Evolutionary conservation across 2,797 vertebrate genomes (phyloP).

Genomic region (Chloroceryle amazona): DNA sequence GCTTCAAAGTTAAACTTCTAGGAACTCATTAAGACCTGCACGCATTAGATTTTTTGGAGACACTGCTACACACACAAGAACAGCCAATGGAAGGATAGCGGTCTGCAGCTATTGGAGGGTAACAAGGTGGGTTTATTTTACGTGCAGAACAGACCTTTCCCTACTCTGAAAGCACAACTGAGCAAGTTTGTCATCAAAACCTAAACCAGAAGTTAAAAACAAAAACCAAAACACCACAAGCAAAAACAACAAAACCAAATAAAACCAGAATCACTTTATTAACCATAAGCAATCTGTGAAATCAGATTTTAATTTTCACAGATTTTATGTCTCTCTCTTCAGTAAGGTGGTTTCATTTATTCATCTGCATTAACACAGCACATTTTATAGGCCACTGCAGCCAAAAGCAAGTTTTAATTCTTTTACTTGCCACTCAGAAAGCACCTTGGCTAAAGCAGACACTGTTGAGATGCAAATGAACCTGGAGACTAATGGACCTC

Average conservation of each 20-base stretch:
- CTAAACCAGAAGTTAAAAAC: not conserved
- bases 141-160: not conserved
- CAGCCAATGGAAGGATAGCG: not conserved
- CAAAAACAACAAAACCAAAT: no score
- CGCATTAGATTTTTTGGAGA: not conserved
- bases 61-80: not conserved
- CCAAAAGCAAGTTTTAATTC: not conserved
- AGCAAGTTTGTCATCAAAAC: not conserved
- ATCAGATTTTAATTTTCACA: not conserved
- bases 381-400: not conserved
- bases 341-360: not conserved
- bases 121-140: not conserved
- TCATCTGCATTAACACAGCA: not conserved
- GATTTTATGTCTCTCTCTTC: not conserved
- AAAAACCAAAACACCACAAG: not conserved
- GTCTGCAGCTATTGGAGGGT: not conserved
- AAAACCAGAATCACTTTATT: not conserved
- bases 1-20: not conserved
- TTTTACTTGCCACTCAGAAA: not conserved
- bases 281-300: not conserved
- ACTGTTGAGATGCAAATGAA: slow-evolving; percentile 2
- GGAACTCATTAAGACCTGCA: not conserved
- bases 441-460: not conserved
- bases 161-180: not conserved
- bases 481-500: not conserved